Base-by-base conservation (phyloP, 2,888 invertebrate species). In the Tenthredo mesomela region DNA sequence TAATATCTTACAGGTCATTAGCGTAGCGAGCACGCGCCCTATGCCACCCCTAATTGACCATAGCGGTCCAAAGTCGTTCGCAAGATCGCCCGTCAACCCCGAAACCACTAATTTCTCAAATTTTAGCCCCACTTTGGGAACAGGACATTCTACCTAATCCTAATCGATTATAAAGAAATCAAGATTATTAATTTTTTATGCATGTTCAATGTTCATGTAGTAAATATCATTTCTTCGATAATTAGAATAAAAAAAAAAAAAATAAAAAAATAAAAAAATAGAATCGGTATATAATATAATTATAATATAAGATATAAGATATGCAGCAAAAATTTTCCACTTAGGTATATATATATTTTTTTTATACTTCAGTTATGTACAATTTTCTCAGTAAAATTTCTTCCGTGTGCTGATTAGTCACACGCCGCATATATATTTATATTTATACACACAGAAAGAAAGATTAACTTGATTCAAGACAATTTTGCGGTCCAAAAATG, bases 1-100 rank as follows among this genome's bases (percentile, higher is more conserved):
- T 89, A 89, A 89, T 90, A 89, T 89, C 88, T 88, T 85, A 87
- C 89, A 87, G 87, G 87, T 89, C 88, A 89, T 91, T 90, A 88
- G 89, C 87, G 82, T 87, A 87, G 87, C 87, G 86, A 88, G 89
- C 88, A 89, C 85, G 84, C 82, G 37, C 71, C 71, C 71, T 25
- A 37, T 73, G 9, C 71, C 82, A 87, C 82, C 87, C 88, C 87
- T 89, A 89, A 90, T 90, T 88, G 88, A 88, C 88, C 87, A 85
- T 85, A 82, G 43, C 71, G 54, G 25, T 58, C 37, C 84, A 73
- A 73, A 73, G 71, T 73, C 71, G 43, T 43, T 73, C 71, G 21
- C 40, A 73, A 73, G 71, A 43, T 73, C 40, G n/a, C 25, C 71
- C 40, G 71, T 40, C 71, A 73, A 43, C 43, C 71, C 71, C 43